Conservation (phyloP, 2,797 vertebrate species). For the Carduelis carduelis region DNA sequence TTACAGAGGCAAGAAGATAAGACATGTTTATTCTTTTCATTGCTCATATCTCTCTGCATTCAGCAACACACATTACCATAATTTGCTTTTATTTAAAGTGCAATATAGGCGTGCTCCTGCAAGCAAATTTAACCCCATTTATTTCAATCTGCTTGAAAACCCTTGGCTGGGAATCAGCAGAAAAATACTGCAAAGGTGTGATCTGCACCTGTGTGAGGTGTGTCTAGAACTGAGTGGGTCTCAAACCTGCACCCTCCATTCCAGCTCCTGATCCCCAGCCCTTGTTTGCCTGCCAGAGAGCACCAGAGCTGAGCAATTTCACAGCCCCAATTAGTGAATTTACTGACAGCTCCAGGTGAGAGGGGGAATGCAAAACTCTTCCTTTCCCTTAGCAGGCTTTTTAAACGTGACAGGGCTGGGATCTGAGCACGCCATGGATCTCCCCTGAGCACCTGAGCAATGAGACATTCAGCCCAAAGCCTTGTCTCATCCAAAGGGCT, state of each 20-base stretch:
- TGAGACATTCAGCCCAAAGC: not conserved
- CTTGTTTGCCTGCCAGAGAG: not conserved
- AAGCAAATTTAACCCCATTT: not conserved
- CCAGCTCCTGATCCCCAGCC: fast-evolving
- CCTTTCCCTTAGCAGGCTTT: not conserved
- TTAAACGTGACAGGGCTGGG: not conserved
- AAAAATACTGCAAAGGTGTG: not conserved
- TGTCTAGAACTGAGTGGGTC: not conserved
- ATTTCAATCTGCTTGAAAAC: not conserved
- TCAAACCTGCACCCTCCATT: not conserved
- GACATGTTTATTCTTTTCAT: not conserved
- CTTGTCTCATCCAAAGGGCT: not conserved
- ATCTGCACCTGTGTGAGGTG: not conserved
- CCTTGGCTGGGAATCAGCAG: not conserved
- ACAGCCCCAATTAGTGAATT: not conserved
- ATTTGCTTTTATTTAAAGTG: not conserved
- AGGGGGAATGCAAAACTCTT: not conserved
- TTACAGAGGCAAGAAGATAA: not conserved
- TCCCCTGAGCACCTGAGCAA: not conserved
- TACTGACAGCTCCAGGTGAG: not conserved
- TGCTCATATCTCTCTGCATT: not conserved
- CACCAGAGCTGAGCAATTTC: not conserved
- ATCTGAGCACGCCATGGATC: not conserved
- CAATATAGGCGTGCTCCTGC: not conserved
- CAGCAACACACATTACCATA: not conserved